Evolutionary conservation across 2,888 invertebrate genomes (phyloP).

Genomic region (Gymnocheta viridis): DNA sequence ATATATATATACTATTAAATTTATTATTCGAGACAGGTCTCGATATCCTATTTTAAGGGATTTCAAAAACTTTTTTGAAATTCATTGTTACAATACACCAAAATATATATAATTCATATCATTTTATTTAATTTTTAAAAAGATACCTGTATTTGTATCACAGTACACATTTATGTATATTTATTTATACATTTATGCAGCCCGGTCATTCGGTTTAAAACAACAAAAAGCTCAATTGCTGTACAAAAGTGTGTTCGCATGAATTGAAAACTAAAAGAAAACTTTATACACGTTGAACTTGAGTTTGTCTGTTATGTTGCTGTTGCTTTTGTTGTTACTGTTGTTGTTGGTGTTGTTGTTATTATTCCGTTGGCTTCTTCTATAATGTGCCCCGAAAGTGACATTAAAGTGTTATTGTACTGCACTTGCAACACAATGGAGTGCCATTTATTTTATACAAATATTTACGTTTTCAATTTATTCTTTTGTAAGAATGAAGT

Average conservation of each 20-base stretch:
- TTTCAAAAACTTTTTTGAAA: too few relatives aligned
- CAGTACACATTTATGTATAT: background rate
- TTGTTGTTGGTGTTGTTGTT: slow-evolving; percentile 15
- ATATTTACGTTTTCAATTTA: slow-evolving; percentile 68
- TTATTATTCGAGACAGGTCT: too few relatives aligned
- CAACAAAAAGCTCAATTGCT: slow-evolving; percentile 46
- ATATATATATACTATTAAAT: too few relatives aligned
- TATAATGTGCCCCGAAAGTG: slow-evolving; percentile 67
- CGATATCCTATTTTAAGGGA: too few relatives aligned
- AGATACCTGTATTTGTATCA: too few relatives aligned
- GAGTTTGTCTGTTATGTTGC: slow-evolving; percentile 7
- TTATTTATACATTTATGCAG: slow-evolving; percentile 24
- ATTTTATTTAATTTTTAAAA: too few relatives aligned
- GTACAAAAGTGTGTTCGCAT: slow-evolving; percentile 43
- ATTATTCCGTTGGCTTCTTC: slow-evolving; percentile 31
- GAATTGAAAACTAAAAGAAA: slow-evolving; percentile 53
- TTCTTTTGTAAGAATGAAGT: slow-evolving; percentile 43
- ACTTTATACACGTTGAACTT: slow-evolving; percentile 34
- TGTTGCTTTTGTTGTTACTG: background rate
- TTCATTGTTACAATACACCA: too few relatives aligned
- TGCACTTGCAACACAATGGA: slow-evolving; percentile 65
- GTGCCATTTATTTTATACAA: slow-evolving; percentile 65
- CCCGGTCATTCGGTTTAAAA: slow-evolving; percentile 18
- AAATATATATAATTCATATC: too few relatives aligned
- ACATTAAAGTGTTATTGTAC: slow-evolving; percentile 67